Evolutionary conservation across 2,888 invertebrate genomes (phyloP).

Genomic region (Cephus nigrinus): DNA sequence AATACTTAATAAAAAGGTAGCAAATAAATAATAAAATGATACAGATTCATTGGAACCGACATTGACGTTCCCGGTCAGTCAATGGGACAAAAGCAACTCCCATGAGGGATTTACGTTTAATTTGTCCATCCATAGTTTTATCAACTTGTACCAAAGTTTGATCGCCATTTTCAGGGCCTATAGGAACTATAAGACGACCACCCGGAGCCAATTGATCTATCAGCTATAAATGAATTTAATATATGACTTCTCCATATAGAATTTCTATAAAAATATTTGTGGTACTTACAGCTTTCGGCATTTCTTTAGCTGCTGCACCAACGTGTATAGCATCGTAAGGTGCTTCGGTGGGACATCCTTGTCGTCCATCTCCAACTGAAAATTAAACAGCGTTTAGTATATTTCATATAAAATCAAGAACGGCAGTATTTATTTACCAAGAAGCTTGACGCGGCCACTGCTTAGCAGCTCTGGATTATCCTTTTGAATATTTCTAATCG

Average conservation of each 20-base stretch:
- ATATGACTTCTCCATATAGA: background rate
- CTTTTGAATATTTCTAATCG: slow-evolving; percentile 80
- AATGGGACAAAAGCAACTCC: slow-evolving; percentile 97
- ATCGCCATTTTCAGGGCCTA: slow-evolving; percentile 86
- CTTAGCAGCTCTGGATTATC: slow-evolving; percentile 79
- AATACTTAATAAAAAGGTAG: background rate
- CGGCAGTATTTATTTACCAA: slow-evolving; percentile 68
- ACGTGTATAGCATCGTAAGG: slow-evolving; percentile 95
- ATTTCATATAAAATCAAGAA: background rate
- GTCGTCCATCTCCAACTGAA: slow-evolving; percentile 89
- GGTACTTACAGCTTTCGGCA: slow-evolving; percentile 78
- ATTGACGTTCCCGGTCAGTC: slow-evolving; percentile 84
- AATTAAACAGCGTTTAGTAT: slow-evolving; percentile 16
- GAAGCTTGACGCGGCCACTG: slow-evolving; percentile 75
- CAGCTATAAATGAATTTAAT: slow-evolving; percentile 68
- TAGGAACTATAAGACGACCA: slow-evolving; percentile 91
- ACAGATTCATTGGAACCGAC: slow-evolving; percentile 66
- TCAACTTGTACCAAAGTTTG: slow-evolving; percentile 91
- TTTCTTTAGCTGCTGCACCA: slow-evolving; percentile 85
- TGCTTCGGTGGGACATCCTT: slow-evolving; percentile 79
- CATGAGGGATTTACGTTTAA: slow-evolving; percentile 84
- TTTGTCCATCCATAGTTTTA: slow-evolving; percentile 83
- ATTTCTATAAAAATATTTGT: background rate
- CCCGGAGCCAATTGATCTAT: slow-evolving; percentile 90
- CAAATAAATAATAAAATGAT: slow-evolving; percentile 1